A percentile compares a stretch with the other conserved stretches of the same genome.
Conservation (phyloP, 2,888 invertebrate species). For the Eupithecia subfuscata region DNA sequence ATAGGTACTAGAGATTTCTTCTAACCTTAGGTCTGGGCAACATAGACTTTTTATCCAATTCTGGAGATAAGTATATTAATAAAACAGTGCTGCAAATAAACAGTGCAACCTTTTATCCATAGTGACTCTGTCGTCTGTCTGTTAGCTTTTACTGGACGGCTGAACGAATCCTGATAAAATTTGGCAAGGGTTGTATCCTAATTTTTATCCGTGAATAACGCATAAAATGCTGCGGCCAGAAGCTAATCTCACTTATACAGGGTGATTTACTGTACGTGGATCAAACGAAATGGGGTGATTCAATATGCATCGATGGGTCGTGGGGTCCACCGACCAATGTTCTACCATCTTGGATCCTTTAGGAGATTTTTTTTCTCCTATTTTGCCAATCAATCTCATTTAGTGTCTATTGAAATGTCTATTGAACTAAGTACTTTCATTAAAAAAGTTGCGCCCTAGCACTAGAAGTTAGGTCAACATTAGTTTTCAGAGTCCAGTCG, state of each 20-base stretch:
- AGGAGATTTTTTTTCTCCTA: too few species aligned
- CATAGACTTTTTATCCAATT: not conserved
- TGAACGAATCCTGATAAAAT: not conserved
- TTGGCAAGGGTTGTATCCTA: not conserved
- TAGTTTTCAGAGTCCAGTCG: too few species aligned
- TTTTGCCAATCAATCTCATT: too few species aligned
- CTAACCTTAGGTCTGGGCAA: not conserved
- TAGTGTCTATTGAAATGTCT: too few species aligned
- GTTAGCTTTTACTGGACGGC: not conserved
- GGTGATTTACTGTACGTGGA: too few species aligned
- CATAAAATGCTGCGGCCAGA: not conserved
- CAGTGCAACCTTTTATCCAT: not conserved
- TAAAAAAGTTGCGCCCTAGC: too few species aligned
- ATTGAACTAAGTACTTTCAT: too few species aligned
- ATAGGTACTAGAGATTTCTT: not conserved
- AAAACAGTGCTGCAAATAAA: not conserved
- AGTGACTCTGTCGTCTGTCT: not conserved
- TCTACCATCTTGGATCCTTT: too few species aligned
- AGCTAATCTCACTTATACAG: not conserved
- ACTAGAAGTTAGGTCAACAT: too few species aligned
- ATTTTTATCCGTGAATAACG: not conserved
- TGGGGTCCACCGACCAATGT: too few species aligned
- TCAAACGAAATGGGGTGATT: too few species aligned
- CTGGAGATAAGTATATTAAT: not conserved
- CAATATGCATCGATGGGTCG: too few species aligned